Conservation (phyloP, 2,888 invertebrate genomes). For the Elysia crispata region DNA sequence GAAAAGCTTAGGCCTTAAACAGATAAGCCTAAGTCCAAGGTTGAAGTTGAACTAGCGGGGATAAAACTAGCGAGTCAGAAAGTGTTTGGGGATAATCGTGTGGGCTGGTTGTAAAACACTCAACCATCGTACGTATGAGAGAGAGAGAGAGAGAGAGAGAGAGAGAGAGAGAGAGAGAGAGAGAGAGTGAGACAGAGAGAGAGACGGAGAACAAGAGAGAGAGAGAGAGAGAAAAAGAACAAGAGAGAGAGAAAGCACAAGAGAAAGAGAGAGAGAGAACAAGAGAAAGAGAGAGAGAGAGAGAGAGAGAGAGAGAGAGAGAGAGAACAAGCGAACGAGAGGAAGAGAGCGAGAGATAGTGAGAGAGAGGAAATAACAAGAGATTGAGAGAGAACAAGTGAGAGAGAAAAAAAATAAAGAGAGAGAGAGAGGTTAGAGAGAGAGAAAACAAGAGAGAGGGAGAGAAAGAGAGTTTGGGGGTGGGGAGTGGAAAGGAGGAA, state of each 20-base stretch:
- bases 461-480: no score
- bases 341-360: not conserved
- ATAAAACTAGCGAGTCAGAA: no score
- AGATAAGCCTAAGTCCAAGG: no score
- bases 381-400: not conserved
- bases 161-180: not conserved
- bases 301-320: slow-evolving; percentile 22
- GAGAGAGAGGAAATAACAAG: not conserved
- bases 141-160: no score
- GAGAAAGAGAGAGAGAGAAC: not conserved
- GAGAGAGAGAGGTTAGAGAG: slow-evolving; percentile 17
- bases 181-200: not conserved
- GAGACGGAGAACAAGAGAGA: slow-evolving; percentile 25
- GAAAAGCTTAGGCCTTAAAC: no score
- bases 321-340: not conserved
- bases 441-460: not conserved
- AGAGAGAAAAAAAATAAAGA: not conserved
- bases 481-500: no score
- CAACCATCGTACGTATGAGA: no score
- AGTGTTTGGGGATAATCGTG: no score
- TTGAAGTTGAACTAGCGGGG: no score
- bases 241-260: not conserved
- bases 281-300: not conserved
- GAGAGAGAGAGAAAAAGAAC: not conserved
- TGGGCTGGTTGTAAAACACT: no score